Evolutionary conservation across 2,888 invertebrate species (phyloP).

Genomic region (Metellina segmentata): DNA sequence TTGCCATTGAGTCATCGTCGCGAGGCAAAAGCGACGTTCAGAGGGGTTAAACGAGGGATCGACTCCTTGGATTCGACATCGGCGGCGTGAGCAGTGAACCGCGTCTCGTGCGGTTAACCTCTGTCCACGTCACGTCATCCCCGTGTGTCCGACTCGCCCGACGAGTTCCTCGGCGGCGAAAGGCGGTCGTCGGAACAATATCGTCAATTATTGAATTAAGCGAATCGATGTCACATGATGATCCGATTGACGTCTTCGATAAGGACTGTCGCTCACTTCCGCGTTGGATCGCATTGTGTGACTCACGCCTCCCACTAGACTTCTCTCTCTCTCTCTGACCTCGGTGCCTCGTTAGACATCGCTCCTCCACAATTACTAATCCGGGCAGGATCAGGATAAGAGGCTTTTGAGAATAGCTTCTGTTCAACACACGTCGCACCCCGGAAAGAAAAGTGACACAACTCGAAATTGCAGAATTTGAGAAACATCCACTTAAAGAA

Average conservation of each 20-base stretch:
- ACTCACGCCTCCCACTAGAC: too few relatives aligned
- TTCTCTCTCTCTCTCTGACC: too few relatives aligned
- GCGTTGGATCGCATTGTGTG: background rate
- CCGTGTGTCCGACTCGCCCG: background rate
- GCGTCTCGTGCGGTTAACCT: slow-evolving; percentile 1
- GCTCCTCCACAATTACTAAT: too few relatives aligned
- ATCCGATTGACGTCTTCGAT: slow-evolving; percentile 6
- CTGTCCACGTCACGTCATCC: background rate
- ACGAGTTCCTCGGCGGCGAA: slow-evolving; percentile 16
- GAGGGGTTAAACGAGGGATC: slow-evolving; percentile 1
- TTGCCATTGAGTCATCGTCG: too few relatives aligned
- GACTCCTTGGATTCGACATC: background rate
- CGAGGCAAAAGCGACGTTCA: background rate
- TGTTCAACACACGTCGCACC: too few relatives aligned
- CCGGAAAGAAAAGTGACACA: too few relatives aligned
- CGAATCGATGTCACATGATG: slow-evolving; percentile 51
- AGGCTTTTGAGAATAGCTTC: too few relatives aligned
- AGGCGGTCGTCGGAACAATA: slow-evolving; percentile 39
- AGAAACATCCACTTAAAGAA: too few relatives aligned
- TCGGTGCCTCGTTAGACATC: too few relatives aligned
- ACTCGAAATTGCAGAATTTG: too few relatives aligned
- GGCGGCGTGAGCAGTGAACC: background rate
- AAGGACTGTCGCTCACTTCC: slow-evolving; percentile 13
- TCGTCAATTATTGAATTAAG: slow-evolving; percentile 44
- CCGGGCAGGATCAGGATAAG: too few relatives aligned